Evolutionary conservation across 1,140 invertebrate genomes (phyloP).

Genomic region (Prorops nasuta): DNA sequence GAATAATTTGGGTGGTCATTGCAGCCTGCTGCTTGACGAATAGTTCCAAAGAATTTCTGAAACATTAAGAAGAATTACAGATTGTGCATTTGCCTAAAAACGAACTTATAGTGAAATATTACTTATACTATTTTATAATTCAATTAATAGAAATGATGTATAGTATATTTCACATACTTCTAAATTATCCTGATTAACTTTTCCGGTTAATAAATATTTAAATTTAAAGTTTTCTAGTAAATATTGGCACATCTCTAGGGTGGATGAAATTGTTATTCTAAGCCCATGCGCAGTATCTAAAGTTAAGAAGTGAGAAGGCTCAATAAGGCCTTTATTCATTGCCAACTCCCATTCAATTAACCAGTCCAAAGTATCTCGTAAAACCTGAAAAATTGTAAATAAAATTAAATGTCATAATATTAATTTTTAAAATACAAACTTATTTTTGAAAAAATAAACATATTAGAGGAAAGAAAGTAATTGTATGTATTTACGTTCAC

Average conservation of each 20-base stretch:
- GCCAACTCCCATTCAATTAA: neutral
- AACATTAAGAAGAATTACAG: too few relatives aligned
- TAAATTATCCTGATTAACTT: too few relatives aligned
- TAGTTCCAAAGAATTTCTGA: slow-evolving; percentile 27
- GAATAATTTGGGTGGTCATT: slow-evolving; percentile 24
- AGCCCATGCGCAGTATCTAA: neutral
- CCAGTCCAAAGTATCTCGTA: neutral
- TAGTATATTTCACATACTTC: too few relatives aligned
- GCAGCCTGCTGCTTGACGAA: slow-evolving; percentile 18
- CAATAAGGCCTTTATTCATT: neutral
- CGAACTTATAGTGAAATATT: too few relatives aligned
- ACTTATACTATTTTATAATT: too few relatives aligned
- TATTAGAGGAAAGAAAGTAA: too few relatives aligned
- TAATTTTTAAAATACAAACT: neutral
- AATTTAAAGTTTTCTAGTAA: too few relatives aligned
- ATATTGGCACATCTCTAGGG: neutral
- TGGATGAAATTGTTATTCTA: neutral
- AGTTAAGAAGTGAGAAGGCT: neutral
- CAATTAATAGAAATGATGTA: too few relatives aligned
- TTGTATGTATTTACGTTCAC: too few relatives aligned
- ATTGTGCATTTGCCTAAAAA: too few relatives aligned
- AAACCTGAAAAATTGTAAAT: neutral
- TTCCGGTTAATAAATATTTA: too few relatives aligned
- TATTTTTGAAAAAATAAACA: too few relatives aligned
- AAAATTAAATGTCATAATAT: neutral